Evolutionary conservation across 2,888 invertebrate species (phyloP).

Genomic region (Tetragonisca angustula): DNA sequence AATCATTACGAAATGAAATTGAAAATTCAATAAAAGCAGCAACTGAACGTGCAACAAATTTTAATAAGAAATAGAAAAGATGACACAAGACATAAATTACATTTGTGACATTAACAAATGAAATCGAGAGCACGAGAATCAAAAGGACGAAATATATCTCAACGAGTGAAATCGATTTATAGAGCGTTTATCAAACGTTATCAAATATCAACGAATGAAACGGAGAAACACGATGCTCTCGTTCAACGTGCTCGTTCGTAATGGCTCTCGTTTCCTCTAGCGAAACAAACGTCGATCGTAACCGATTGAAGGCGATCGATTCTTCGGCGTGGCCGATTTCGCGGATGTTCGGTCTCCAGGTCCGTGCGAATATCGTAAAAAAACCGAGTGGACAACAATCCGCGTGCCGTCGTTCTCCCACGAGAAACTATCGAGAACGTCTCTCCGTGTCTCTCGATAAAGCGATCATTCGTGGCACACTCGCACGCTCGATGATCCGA

Average conservation of each 20-base stretch:
- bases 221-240: neutral
- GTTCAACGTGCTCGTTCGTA: neutral
- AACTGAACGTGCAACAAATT: neutral
- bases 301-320: neutral
- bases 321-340: conserved; percentile 58
- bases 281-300: neutral
- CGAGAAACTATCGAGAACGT: conserved; percentile 53
- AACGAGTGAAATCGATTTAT: no score
- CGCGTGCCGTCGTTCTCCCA: conserved; percentile 47
- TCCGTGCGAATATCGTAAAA: conserved; percentile 71
- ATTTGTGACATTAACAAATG: neutral
- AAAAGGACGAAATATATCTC: no score
- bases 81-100: no score
- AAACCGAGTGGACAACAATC: conserved; percentile 65
- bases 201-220: neutral
- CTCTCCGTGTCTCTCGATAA: conserved; percentile 37
- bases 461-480: conserved; percentile 48
- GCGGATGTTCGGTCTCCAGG: conserved; percentile 61
- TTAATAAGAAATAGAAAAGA: neutral
- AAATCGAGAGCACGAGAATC: neutral
- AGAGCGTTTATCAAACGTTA: no score
- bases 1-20: neutral
- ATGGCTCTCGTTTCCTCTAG: neutral
- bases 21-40: no score
- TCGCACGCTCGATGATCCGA: conserved; percentile 49